A percentile compares a stretch with the other conserved stretches of the same genome.
These are phyloP conservation scores for Neosalanx taihuensis DNA, from an alignment of 2,797 vertebrate genomes.

Conservation along the genomic window DNA sequence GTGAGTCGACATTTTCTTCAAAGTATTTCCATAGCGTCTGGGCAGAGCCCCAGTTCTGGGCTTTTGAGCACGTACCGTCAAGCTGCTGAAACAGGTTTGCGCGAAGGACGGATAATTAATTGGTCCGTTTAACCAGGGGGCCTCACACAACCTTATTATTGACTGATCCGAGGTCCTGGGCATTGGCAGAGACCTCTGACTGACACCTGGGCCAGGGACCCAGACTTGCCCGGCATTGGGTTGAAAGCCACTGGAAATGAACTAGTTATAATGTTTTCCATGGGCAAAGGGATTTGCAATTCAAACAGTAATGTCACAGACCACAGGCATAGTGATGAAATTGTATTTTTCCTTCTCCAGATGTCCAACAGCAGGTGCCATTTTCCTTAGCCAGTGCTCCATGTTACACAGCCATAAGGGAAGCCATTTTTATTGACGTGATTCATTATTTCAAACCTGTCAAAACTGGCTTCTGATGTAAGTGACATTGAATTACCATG, in stretches of 20 bases:
- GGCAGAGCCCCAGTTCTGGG: slow-evolving; percentile 33
- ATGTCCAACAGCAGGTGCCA: slow-evolving; percentile 17
- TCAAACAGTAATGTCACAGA: not conserved
- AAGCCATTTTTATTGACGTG: slow-evolving; percentile 17
- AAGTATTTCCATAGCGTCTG: no score
- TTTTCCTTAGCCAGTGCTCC: slow-evolving; percentile 11
- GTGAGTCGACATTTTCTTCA: not conserved
- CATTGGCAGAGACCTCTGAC: not conserved
- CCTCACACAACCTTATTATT: slow-evolving; percentile 42
- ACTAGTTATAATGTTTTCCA: not conserved
- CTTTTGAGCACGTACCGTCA: slow-evolving; percentile 29
- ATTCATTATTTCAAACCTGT: slow-evolving; percentile 22
- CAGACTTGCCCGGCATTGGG: not conserved
- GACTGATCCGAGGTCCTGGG: slow-evolving; percentile 7
- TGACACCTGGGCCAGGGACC: not conserved
- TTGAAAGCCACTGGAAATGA: no score
- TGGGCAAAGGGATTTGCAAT: not conserved
- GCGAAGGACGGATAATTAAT: slow-evolving; percentile 42
- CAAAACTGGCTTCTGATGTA: not conserved
- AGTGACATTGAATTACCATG: slow-evolving; percentile 16
- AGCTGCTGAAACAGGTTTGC: slow-evolving; percentile 31
- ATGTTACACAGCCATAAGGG: slow-evolving; percentile 32
- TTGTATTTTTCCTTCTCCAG: not conserved
- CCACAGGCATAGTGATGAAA: not conserved
- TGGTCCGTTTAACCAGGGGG: slow-evolving; percentile 34